Percentiles rank a stretch among this genome's conserved stretches.
These are phyloP conservation scores for Melanophora roralis DNA, from an alignment of 2,888 invertebrate genomes.

Conservation along the genomic window DNA sequence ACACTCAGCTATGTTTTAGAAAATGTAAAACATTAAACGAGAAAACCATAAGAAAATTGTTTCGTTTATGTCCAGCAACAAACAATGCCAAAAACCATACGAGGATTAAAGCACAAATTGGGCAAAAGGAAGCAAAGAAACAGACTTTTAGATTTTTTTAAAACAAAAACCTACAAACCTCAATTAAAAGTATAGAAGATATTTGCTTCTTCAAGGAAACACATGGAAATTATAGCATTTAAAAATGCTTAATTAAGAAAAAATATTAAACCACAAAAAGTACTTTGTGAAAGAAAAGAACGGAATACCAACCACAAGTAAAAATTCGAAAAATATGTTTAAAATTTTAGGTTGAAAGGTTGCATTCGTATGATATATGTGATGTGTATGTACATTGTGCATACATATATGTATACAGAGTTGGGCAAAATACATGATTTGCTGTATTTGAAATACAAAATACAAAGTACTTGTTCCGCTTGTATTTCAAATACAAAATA, in stretches of 20 bases:
- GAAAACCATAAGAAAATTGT: not conserved
- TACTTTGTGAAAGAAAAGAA: not conserved
- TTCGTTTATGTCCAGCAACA: not conserved
- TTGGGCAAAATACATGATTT: no score
- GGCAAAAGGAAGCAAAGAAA: not conserved
- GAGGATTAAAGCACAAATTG: not conserved
- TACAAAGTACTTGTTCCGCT: no score
- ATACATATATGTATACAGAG: no score
- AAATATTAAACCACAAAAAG: constrained; percentile 28
- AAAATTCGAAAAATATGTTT: no score
- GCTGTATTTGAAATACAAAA: no score
- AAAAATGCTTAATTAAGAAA: constrained; percentile 42
- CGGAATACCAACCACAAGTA: not conserved
- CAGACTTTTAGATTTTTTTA: constrained; percentile 24
- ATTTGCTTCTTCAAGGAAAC: not conserved
- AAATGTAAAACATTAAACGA: not conserved
- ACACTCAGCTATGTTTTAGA: not conserved
- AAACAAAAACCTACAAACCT: constrained; percentile 23
- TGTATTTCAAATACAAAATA: no score
- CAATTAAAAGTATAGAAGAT: constrained; percentile 36
- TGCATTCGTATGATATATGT: no score
- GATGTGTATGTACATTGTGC: no score
- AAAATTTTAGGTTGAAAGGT: no score
- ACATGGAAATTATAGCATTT: not conserved
- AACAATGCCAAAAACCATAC: not conserved